phyloP scores from a whole-genome alignment of 2,113 vertebrate species.

The Platysteira castanea region DNA sequence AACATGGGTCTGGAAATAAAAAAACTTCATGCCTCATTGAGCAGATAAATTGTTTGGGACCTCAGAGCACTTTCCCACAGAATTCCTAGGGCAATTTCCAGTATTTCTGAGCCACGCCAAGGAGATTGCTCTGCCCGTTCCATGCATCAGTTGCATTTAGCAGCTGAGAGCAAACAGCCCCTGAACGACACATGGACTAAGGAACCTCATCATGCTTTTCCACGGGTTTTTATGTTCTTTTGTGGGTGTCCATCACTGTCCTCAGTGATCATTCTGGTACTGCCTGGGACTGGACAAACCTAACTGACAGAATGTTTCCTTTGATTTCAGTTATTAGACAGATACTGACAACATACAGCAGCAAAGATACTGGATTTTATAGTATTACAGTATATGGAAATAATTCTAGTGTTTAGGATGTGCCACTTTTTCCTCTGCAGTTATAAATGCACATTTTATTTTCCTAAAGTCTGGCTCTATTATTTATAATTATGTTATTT shows the following conservation, averaged over 20 bases:
- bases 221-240: not conserved
- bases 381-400: not conserved
- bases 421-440: not conserved
- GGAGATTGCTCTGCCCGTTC: not conserved
- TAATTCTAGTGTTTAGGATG: not conserved
- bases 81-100: not conserved
- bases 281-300: not conserved
- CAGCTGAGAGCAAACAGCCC: not conserved
- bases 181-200: not conserved
- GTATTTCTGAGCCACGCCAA: not conserved
- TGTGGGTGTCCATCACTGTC: not conserved
- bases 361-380: not conserved
- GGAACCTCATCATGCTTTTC: not conserved
- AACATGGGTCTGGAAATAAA: not conserved
- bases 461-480: not conserved
- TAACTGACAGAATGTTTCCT: not conserved
- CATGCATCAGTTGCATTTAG: not conserved
- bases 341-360: not conserved
- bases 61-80: not conserved
- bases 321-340: not conserved
- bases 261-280: not conserved
- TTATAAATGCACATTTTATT: not conserved
- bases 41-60: not conserved
- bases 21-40: not conserved
- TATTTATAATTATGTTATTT: not conserved